Conservation (phyloP, 2,113 vertebrate species). For the Echinops telfairi region DNA sequence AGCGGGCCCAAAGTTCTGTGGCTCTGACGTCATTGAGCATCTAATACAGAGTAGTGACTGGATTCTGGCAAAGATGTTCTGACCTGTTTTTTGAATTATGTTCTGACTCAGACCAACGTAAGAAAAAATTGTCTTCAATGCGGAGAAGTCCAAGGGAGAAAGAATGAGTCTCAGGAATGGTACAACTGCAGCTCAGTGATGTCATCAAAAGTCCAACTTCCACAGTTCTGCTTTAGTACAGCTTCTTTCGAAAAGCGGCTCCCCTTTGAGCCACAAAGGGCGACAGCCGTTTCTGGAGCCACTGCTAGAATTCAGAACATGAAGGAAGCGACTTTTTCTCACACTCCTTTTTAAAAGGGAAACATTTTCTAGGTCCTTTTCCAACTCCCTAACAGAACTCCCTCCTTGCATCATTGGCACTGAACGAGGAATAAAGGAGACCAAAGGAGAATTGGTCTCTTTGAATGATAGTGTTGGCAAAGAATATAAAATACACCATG, state of each 20-base stretch:
- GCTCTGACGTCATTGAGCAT: background rate
- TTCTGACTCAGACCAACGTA: background rate
- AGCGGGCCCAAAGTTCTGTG: background rate
- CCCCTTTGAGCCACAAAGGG: background rate
- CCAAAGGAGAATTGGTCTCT: background rate
- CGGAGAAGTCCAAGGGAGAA: slow-evolving; percentile 5
- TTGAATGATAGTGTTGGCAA: no score
- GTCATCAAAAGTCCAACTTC: background rate
- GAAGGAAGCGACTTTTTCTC: background rate
- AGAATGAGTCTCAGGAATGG: background rate
- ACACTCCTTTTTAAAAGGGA: background rate
- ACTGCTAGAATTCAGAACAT: background rate
- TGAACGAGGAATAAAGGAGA: background rate
- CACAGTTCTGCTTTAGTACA: background rate
- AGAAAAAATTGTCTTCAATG: slow-evolving; percentile 23
- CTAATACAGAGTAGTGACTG: background rate
- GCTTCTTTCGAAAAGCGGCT: background rate
- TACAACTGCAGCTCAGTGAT: background rate
- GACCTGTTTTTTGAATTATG: background rate
- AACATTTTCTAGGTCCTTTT: background rate
- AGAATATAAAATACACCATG: no score
- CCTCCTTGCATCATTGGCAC: background rate
- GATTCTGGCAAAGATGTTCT: background rate
- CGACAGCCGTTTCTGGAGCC: background rate
- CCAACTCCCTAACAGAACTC: background rate